Percentiles rank a stretch among this genome's conserved stretches.
These are phyloP conservation scores for Caerostris darwini DNA, from an alignment of 1,140 invertebrate genomes.

Conservation along the genomic window DNA sequence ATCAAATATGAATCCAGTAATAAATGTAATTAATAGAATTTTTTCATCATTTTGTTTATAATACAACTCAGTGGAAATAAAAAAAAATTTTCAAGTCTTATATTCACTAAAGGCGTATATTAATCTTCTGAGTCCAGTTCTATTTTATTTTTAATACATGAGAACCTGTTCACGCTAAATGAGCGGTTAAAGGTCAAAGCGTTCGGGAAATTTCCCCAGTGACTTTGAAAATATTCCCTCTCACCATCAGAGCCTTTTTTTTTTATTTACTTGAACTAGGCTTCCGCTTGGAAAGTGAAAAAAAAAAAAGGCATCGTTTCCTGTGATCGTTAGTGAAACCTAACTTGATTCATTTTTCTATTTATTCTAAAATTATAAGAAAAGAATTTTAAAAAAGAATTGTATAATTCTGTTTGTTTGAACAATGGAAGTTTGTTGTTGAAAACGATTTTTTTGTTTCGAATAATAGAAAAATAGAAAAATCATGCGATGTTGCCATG, in stretches of 20 bases:
- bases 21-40: not conserved
- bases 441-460: too few species aligned
- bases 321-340: not conserved
- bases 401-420: too few species aligned
- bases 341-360: too few species aligned
- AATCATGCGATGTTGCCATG: too few species aligned
- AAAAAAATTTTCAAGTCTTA: not conserved
- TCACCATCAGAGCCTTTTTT: not conserved
- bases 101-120: not conserved
- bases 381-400: too few species aligned
- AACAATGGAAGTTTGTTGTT: too few species aligned
- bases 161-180: constrained; percentile 14
- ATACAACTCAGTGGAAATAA: not conserved
- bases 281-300: not conserved
- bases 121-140: not conserved
- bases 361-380: too few species aligned
- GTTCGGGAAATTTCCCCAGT: constrained; percentile 20
- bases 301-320: not conserved
- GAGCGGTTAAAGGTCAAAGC: constrained; percentile 38
- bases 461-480: too few species aligned
- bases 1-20: not conserved
- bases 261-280: not conserved
- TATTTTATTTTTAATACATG: not conserved
- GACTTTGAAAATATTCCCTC: constrained; percentile 39
- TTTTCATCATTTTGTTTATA: not conserved